These are phyloP conservation scores for Drosophila rubida DNA, from an alignment of 2,888 invertebrate genomes.

Conservation along the genomic window DNA sequence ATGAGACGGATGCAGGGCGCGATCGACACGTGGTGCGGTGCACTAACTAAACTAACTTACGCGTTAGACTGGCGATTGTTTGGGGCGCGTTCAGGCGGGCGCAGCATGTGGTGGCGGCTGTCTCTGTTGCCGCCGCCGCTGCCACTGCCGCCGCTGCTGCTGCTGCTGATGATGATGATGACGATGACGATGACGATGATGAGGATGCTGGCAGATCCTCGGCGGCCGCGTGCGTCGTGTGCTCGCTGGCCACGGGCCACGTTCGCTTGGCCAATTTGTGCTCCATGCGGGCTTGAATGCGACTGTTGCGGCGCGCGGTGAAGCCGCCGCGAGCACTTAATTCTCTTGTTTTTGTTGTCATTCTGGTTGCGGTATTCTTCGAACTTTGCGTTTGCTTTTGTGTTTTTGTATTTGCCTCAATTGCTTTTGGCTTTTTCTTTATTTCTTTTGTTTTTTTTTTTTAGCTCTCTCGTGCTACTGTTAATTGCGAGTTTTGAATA, in stretches of 20 bases:
- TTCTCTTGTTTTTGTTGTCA: slow-evolving; percentile 4
- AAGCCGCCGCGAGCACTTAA: slow-evolving; percentile 42
- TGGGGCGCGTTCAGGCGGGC: slow-evolving; percentile 2
- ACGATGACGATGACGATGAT: no score
- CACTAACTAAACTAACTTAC: slow-evolving; percentile 51
- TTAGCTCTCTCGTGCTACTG: no score
- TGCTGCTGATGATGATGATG: no score
- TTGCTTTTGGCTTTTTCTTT: background rate
- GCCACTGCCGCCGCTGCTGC: background rate
- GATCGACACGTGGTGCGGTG: background rate
- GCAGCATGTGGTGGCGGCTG: slow-evolving; percentile 6
- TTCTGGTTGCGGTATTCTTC: background rate
- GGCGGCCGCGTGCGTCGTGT: background rate
- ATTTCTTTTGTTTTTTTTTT: background rate
- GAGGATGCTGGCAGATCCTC: background rate
- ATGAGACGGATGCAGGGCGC: slow-evolving; percentile 6
- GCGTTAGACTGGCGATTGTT: slow-evolving; percentile 1
- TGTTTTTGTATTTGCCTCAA: no score
- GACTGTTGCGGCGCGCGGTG: slow-evolving; percentile 34
- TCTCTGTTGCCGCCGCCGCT: background rate
- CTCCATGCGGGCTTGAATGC: slow-evolving; percentile 26
- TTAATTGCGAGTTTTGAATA: no score
- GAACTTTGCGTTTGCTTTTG: background rate
- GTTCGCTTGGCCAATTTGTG: slow-evolving; percentile 1
- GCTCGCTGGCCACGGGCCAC: background rate